Conservation (phyloP, 2,888 invertebrate genomes). For the Heliconius erato region DNA sequence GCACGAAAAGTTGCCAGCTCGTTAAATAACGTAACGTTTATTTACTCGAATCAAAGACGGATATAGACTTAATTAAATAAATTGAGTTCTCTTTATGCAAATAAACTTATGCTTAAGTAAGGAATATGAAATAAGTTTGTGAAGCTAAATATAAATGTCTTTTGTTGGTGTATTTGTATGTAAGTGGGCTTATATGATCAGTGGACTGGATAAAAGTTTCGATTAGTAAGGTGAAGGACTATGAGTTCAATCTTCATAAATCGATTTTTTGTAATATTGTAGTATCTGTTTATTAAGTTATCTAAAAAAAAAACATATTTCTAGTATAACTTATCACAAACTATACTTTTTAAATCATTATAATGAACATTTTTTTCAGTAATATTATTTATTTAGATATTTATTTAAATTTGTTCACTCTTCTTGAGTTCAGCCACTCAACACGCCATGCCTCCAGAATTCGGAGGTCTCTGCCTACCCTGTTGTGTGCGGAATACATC, state of each 20-base stretch:
- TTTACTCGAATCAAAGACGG: constrained; percentile 7
- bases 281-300: no score
- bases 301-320: no score
- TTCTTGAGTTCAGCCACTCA: neutral
- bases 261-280: no score
- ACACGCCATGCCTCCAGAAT: neutral
- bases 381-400: no score
- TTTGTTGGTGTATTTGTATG: neutral
- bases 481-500: no score
- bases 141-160: neutral
- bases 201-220: neutral
- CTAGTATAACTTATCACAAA: no score
- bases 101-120: neutral
- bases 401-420: neutral
- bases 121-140: neutral
- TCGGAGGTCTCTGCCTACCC: no score
- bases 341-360: no score
- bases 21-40: constrained; percentile 31
- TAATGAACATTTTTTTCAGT: no score
- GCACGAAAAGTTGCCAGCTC: constrained; percentile 28
- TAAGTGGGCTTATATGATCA: neutral
- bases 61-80: constrained; percentile 16
- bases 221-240: neutral
- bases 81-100: constrained; percentile 13
- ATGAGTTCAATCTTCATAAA: neutral